Evolutionary conservation across 2,113 vertebrate species (phyloP).

Genomic region (Dinomys branickii): DNA sequence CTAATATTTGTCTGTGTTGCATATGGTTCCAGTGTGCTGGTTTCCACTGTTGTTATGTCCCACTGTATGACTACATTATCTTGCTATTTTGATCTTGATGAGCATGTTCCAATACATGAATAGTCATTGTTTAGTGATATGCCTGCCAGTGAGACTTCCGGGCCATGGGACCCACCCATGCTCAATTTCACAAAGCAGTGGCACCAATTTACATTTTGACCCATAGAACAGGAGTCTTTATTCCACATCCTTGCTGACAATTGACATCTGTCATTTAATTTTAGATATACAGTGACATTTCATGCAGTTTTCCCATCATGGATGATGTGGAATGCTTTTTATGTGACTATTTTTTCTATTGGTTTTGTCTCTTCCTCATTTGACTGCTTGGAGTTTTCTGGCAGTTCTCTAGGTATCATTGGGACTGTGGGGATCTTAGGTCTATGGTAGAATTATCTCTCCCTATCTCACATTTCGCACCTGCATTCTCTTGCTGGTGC

Average conservation of each 20-base stretch:
- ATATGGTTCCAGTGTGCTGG: neutral
- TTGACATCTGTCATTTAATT: neutral
- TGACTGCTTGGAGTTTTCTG: neutral
- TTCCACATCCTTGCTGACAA: neutral
- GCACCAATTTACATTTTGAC: neutral
- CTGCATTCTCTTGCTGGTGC: neutral
- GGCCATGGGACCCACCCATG: no score
- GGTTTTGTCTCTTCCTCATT: neutral
- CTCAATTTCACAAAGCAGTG: neutral
- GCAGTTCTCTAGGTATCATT: neutral
- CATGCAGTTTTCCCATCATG: no score
- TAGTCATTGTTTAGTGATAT: neutral
- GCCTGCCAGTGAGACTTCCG: no score
- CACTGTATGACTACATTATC: accelerated
- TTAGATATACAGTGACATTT: neutral
- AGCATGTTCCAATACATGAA: neutral
- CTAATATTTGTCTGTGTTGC: no score
- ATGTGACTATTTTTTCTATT: neutral
- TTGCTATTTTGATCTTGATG: neutral
- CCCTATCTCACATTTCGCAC: accelerated
- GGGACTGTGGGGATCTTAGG: neutral
- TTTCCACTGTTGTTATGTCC: neutral
- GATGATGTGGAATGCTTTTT: neutral
- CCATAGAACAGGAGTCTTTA: neutral
- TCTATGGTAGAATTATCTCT: neutral